Percentiles rank a stretch among this genome's conserved stretches.
phyloP scores from a whole-genome alignment of 2,888 invertebrate genomes.

The Molorchus minor region DNA sequence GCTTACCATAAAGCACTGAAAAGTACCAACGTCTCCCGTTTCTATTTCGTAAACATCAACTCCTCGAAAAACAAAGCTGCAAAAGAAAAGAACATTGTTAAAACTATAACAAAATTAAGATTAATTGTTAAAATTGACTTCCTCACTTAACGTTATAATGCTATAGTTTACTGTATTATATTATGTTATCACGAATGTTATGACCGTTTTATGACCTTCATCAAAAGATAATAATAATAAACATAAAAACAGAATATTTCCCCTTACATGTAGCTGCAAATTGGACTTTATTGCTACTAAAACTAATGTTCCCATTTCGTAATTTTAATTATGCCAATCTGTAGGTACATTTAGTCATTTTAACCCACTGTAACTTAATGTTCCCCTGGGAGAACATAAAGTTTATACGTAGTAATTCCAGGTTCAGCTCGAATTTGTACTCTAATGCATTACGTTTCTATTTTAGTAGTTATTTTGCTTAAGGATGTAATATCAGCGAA shows the following conservation, averaged over 20 bases:
- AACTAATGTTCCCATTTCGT: background rate
- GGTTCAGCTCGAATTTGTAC: too few relatives aligned
- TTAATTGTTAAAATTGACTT: background rate
- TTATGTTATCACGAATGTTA: conserved; percentile 1
- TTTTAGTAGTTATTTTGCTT: too few relatives aligned
- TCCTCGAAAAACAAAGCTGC: too few relatives aligned
- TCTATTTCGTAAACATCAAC: too few relatives aligned
- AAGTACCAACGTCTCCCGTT: too few relatives aligned
- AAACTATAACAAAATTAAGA: too few relatives aligned
- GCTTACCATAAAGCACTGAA: too few relatives aligned
- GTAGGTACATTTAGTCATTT: background rate
- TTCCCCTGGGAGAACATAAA: background rate
- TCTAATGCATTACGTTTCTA: too few relatives aligned
- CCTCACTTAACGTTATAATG: background rate
- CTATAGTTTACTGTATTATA: background rate
- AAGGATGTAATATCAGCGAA: too few relatives aligned
- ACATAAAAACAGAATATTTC: background rate
- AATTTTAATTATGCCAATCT: conserved; percentile 1
- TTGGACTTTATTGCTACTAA: background rate
- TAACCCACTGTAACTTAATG: background rate
- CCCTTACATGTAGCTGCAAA: background rate
- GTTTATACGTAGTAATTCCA: background rate
- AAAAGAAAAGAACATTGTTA: too few relatives aligned
- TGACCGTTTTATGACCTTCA: background rate
- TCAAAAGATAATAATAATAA: background rate